Conservation (phyloP, 2,888 invertebrate species). For the Drosophila phalerata region DNA sequence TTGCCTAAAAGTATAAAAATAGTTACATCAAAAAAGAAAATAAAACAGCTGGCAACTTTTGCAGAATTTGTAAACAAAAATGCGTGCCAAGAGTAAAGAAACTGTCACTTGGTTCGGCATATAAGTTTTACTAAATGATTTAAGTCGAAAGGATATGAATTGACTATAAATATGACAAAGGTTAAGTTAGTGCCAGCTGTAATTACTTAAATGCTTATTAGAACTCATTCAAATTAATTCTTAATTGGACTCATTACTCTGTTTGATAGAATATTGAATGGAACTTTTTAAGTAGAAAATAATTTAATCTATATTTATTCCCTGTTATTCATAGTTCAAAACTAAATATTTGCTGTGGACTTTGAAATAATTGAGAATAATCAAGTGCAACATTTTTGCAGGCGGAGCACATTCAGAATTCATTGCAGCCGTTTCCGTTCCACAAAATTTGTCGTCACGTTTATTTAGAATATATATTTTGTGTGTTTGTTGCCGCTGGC, state of each 20-base stretch:
- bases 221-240: too few relatives aligned
- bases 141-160: neutral
- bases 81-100: conserved; percentile 57
- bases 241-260: too few relatives aligned
- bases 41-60: conserved; percentile 47
- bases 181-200: too few relatives aligned
- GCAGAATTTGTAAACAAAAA: conserved; percentile 66
- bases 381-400: conserved; percentile 6
- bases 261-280: too few relatives aligned
- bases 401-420: conserved; percentile 29
- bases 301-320: neutral
- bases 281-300: neutral
- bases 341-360: neutral
- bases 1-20: conserved; percentile 72
- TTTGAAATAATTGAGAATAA: neutral
- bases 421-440: conserved; percentile 38
- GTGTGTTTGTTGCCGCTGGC: conserved; percentile 63
- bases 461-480: conserved; percentile 53
- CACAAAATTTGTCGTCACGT: conserved; percentile 39
- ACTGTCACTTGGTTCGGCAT: conserved; percentile 12
- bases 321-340: neutral
- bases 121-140: conserved; percentile 10
- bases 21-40: conserved; percentile 24
- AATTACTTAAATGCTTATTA: neutral
- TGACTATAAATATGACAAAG: too few relatives aligned